phyloP scores from a whole-genome alignment of 2,797 vertebrate genomes.

The Notolepis coatsorum region DNA sequence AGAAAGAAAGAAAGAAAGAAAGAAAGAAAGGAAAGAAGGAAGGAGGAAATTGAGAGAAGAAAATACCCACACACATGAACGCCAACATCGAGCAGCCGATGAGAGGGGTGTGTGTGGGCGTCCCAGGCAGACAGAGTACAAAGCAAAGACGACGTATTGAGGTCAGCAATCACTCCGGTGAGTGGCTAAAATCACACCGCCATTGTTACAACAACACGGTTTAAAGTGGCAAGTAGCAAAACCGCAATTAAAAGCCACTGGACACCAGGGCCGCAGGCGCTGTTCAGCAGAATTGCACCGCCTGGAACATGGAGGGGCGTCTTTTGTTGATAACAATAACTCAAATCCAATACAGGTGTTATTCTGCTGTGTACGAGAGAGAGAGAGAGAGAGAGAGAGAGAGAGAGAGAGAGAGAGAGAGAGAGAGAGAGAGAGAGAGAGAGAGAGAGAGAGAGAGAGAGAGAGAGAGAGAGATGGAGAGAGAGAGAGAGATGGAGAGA shows the following conservation, averaged over 20 bases:
- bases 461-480: background rate
- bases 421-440: background rate
- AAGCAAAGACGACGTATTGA: too few species aligned
- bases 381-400: background rate
- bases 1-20: too few species aligned
- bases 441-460: background rate
- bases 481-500: too few species aligned
- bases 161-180: constrained; percentile 63
- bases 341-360: constrained; percentile 35
- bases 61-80: too few species aligned
- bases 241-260: constrained; percentile 57
- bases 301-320: constrained; percentile 22
- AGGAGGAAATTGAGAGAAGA: too few species aligned
- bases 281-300: constrained; percentile 20
- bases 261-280: constrained; percentile 23
- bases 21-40: too few species aligned
- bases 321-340: constrained; percentile 11
- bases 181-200: constrained; percentile 59
- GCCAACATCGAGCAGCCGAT: too few species aligned
- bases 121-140: too few species aligned
- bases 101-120: too few species aligned
- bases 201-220: constrained; percentile 71
- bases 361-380: too few species aligned
- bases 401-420: background rate
- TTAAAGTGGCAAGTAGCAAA: constrained; percentile 26